Evolutionary conservation across 2,888 invertebrate genomes (phyloP).

Genomic region (Anticlea derivata): DNA sequence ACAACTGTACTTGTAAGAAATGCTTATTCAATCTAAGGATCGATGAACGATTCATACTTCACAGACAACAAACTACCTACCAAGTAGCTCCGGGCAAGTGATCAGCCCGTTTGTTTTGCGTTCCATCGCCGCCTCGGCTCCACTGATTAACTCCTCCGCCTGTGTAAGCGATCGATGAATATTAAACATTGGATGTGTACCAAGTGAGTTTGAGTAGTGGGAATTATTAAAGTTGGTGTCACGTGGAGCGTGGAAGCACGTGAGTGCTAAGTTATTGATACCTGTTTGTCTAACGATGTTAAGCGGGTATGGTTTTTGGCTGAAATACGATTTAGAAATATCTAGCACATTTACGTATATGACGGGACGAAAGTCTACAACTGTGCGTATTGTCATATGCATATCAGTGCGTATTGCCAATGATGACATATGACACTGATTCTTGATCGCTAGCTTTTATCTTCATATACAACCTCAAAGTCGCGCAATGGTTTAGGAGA

Average conservation of each 20-base stretch:
- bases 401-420: too few relatives aligned
- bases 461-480: too few relatives aligned
- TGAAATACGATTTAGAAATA: not conserved
- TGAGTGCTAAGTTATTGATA: conserved; percentile 18
- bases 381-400: too few relatives aligned
- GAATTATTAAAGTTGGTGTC: conserved; percentile 21
- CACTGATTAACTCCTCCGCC: conserved; percentile 56
- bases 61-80: conserved; percentile 27
- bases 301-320: not conserved
- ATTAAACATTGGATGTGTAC: conserved; percentile 45
- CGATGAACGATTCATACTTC: conserved; percentile 1
- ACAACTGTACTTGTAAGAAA: too few relatives aligned
- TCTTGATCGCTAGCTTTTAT: too few relatives aligned
- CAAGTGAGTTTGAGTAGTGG: conserved; percentile 18
- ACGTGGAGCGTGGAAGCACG: conserved; percentile 17
- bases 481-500: too few relatives aligned
- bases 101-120: conserved; percentile 53
- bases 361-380: not conserved
- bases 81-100: conserved; percentile 44
- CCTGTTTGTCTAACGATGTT: not conserved
- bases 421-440: too few relatives aligned
- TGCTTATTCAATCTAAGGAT: not conserved
- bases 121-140: conserved; percentile 43
- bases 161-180: conserved; percentile 50
- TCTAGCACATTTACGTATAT: not conserved